Percentiles rank a stretch among this genome's conserved stretches.
These are phyloP conservation scores for Saccopteryx bilineata DNA, from an alignment of 2,113 vertebrate genomes.

Conservation along the genomic window DNA sequence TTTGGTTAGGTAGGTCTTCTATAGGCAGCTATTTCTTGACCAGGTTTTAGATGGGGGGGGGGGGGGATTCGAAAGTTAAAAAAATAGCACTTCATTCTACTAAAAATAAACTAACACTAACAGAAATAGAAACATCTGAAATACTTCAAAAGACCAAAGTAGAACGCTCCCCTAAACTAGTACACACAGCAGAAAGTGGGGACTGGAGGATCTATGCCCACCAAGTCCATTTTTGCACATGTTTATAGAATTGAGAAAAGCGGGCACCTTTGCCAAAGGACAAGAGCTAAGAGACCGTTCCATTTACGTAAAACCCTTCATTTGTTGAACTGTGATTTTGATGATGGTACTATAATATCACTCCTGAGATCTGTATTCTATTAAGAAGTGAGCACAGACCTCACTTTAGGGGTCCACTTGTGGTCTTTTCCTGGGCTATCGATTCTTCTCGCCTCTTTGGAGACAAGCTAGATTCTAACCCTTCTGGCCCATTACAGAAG, in stretches of 20 bases:
- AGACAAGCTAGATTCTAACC: not conserved
- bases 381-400: not conserved
- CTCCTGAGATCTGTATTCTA: not conserved
- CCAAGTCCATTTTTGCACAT: not conserved
- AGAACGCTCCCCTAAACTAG: not conserved
- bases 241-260: not conserved
- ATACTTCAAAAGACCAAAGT: not conserved
- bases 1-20: not conserved
- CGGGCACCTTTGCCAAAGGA: not conserved
- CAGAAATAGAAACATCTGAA: constrained; percentile 2
- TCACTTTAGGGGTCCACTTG: not conserved
- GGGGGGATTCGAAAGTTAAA: not conserved
- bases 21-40: not conserved
- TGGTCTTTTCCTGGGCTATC: not conserved
- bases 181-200: not conserved
- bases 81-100: not conserved
- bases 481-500: not conserved
- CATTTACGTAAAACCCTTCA: not conserved
- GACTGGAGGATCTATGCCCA: not conserved
- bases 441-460: not conserved
- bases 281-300: not conserved
- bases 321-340: not conserved
- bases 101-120: not conserved
- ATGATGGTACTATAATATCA: not conserved
- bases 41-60: not conserved